phyloP scores from a whole-genome alignment of 2,113 vertebrate genomes.

The Erpornis zantholeuca region DNA sequence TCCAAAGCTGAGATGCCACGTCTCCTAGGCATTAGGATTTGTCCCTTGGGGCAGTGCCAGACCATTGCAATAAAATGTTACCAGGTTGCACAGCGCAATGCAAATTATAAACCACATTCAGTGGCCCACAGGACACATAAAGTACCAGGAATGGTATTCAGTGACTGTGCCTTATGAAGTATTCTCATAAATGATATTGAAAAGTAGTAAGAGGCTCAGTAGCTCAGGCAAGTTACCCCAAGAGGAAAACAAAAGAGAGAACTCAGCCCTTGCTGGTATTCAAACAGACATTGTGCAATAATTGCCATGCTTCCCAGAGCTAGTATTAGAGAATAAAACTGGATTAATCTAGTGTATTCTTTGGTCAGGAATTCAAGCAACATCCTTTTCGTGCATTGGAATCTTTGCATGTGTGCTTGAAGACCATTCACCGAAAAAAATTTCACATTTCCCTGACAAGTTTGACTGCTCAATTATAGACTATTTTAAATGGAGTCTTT shows the following conservation, averaged over 20 bases:
- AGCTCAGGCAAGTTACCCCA: neutral
- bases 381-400: neutral
- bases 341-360: constrained; percentile 26
- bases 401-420: neutral
- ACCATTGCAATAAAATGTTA: neutral
- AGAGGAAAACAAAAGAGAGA: neutral
- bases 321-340: neutral
- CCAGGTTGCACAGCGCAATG: neutral
- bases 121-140: neutral
- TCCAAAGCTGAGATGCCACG: neutral
- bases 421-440: constrained; percentile 7
- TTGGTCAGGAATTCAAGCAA: neutral
- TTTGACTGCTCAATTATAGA: neutral
- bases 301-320: neutral
- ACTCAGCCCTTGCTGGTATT: neutral
- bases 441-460: constrained; percentile 7
- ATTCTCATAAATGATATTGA: neutral
- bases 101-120: neutral
- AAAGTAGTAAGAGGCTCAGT: neutral
- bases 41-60: neutral
- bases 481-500: constrained; percentile 2
- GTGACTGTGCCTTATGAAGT: neutral
- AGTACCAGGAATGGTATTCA: neutral
- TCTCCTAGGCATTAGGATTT: neutral
- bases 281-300: neutral